Percentiles rank a stretch among this genome's conserved stretches.
Conservation (phyloP, 2,797 vertebrate genomes). For the Rhincodon typus region DNA sequence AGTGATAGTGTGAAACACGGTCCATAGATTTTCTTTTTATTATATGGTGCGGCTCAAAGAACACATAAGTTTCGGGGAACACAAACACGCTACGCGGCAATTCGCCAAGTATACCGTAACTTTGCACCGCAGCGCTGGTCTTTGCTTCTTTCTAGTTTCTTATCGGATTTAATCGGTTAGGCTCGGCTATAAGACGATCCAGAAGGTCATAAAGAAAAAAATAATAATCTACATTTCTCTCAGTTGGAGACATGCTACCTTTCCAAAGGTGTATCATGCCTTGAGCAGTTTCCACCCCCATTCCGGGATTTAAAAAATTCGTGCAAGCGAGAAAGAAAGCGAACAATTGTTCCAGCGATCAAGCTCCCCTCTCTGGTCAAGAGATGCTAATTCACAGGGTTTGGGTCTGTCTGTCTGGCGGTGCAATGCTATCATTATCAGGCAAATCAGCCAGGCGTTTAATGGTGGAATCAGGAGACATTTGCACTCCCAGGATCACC, state of each 20-base stretch:
- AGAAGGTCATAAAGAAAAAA: too few species aligned
- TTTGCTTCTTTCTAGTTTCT: neutral
- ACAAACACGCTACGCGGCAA: neutral
- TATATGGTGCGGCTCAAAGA: too few species aligned
- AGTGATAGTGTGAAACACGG: too few species aligned
- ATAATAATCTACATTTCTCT: neutral
- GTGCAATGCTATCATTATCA: constrained; percentile 72
- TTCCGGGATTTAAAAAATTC: neutral
- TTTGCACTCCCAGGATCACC: constrained; percentile 73
- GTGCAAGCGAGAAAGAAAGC: neutral
- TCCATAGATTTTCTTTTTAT: neutral
- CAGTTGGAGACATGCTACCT: neutral
- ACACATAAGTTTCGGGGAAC: too few species aligned
- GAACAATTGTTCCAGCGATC: constrained; percentile 43
- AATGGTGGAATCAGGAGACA: constrained; percentile 81
- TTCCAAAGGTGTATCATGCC: neutral
- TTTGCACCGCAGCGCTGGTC: neutral
- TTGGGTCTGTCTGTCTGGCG: constrained; percentile 67
- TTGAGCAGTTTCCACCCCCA: neutral
- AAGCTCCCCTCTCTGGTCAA: constrained; percentile 49
- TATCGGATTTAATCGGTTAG: neutral
- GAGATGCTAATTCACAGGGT: constrained; percentile 65
- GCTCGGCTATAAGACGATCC: neutral
- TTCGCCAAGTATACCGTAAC: neutral
- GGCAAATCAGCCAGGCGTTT: constrained; percentile 76